Evolutionary conservation across 1,140 invertebrate genomes (phyloP).

Genomic region (Rhizoglyphus robini): DNA sequence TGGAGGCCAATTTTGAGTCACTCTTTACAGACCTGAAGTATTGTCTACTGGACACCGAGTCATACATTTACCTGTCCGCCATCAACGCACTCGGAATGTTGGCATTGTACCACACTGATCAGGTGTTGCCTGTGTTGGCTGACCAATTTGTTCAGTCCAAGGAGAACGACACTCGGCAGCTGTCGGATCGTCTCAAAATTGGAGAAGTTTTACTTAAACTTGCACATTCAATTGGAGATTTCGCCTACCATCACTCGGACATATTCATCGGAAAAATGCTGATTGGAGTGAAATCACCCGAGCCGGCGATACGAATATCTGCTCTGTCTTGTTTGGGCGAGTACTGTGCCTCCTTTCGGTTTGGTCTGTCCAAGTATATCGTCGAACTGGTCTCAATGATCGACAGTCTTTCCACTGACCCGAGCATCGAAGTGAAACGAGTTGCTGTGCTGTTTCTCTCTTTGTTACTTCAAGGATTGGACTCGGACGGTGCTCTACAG

Average conservation of each 20-base stretch:
- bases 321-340: constrained; percentile 71
- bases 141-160: constrained; percentile 41
- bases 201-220: constrained; percentile 66
- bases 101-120: constrained; percentile 47
- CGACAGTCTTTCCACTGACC: constrained; percentile 47
- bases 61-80: constrained; percentile 64
- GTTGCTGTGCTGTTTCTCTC: constrained; percentile 61
- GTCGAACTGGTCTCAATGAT: constrained; percentile 54
- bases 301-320: constrained; percentile 58
- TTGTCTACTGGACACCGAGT: constrained; percentile 60
- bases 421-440: constrained; percentile 51
- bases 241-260: constrained; percentile 53
- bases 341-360: constrained; percentile 58
- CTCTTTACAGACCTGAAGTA: constrained; percentile 44
- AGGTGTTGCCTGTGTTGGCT: constrained; percentile 49
- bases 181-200: constrained; percentile 56
- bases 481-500: constrained; percentile 46
- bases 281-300: constrained; percentile 45
- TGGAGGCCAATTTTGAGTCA: constrained; percentile 47
- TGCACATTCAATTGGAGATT: constrained; percentile 51
- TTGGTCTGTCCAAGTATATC: constrained; percentile 44
- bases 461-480: constrained; percentile 54
- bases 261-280: constrained; percentile 57
- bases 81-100: constrained; percentile 57
- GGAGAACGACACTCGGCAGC: constrained; percentile 23